Evolutionary conservation across 1,140 invertebrate genomes (phyloP), one percentile per base, ranked within the genome.

Genomic region (Plutomurus gul): DNA sequence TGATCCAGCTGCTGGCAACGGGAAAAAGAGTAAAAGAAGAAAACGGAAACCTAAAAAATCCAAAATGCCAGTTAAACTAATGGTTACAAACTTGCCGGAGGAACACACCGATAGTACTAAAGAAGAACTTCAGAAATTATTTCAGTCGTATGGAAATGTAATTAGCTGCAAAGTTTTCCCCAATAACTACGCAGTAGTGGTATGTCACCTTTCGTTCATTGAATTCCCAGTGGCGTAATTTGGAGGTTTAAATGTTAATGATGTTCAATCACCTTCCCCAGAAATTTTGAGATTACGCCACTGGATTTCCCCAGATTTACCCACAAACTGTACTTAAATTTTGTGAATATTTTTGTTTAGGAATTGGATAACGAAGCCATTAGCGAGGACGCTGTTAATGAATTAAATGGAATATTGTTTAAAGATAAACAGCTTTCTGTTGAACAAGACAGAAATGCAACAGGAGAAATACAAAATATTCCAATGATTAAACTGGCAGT

Each of bases 121-220:
- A n/a, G 83, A 84, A 16, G 88, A 89, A 30, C 80, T 90, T 4
- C 84, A 87, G 47, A 84, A 84, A 46, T 80, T 89, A 72, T 89
- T 90, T 84, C 86, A 88, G 78, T 84, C 87, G 75, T 89, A 86
- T 87, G 89, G 89, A 11, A 85, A 85, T 82, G 88, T 89, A 39
- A 85, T 87, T 10, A 89, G 89, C 83, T 89, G 89, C 81, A 88
- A 89, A 82, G 87, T 89, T 60, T 85, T 90, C 16, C 70, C 49
- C 37, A 87, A 86, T 81, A 89, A 89, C 79, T 89, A 88, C 86
- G 89, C 87, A 27, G 89, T 90, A 86, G 88, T 90, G 71, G 88
- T 89, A 85, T 87, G 78, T 13, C 3, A 51, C 1, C 20, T 51
- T 1, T 18, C n/a, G 1, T 16, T 47, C 16, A 18, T 47, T 47